These are phyloP conservation scores for Gadopsis marmoratus DNA, from an alignment of 2,797 vertebrate species.

Conservation along the genomic window DNA sequence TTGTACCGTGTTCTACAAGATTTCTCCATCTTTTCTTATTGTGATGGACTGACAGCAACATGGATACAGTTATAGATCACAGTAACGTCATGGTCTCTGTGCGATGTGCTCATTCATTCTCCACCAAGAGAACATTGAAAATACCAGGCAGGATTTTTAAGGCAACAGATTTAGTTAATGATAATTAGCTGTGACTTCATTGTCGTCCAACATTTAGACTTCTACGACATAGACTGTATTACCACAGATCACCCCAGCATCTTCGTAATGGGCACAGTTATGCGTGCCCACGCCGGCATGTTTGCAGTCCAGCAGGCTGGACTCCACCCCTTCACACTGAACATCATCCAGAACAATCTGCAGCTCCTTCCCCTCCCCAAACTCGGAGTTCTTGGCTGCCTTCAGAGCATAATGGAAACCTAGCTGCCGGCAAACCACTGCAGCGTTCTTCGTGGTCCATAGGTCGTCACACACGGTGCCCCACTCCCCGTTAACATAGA, in stretches of 20 bases:
- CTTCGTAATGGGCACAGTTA: conserved; percentile 93
- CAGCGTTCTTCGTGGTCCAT: conserved; percentile 85
- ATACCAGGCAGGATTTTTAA: neutral
- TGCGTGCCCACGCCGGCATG: conserved; percentile 87
- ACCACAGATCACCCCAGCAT: conserved; percentile 91
- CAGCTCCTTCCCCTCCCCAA: conserved; percentile 88
- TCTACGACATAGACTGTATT: conserved; percentile 45
- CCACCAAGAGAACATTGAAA: neutral
- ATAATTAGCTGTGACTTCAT: conserved; percentile 12
- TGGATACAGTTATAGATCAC: neutral
- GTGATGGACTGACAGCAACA: neutral
- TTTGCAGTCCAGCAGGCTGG: conserved; percentile 88
- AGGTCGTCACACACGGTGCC: conserved; percentile 95
- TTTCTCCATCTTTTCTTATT: neutral
- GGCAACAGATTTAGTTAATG: conserved; percentile 26
- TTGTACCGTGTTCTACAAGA: neutral
- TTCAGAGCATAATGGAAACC: conserved; percentile 86
- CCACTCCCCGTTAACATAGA: conserved; percentile 88
- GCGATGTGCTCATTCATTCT: neutral
- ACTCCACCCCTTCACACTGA: conserved; percentile 88
- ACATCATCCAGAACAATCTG: conserved; percentile 92
- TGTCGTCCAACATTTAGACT: conserved; percentile 38
- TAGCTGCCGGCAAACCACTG: conserved; percentile 92
- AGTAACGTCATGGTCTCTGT: no score
- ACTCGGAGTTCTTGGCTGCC: conserved; percentile 90